Conservation (phyloP, 2,888 invertebrate species). For the Mystacides longicornis region DNA sequence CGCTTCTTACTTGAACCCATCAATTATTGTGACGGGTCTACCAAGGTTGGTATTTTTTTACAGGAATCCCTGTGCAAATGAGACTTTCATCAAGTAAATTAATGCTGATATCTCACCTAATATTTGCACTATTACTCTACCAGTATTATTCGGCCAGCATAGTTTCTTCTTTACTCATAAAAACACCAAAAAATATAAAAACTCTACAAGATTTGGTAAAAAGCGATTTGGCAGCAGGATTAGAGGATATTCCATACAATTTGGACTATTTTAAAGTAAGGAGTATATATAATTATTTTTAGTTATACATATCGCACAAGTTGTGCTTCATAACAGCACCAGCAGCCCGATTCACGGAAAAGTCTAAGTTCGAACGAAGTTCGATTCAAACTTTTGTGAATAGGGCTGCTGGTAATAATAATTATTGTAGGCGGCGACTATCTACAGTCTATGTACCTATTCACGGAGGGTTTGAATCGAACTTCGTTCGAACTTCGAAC, state of each 20-base stretch:
- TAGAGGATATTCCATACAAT: conserved; percentile 58
- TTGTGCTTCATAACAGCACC: too few species aligned
- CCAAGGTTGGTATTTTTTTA: background rate
- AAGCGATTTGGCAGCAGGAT: conserved; percentile 52
- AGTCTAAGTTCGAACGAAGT: too few species aligned
- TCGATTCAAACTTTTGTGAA: too few species aligned
- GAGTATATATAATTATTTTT: too few species aligned
- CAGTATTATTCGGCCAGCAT: conserved; percentile 66
- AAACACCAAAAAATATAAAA: conserved; percentile 53
- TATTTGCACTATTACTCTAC: conserved; percentile 55
- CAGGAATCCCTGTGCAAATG: background rate
- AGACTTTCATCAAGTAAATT: conserved; percentile 46
- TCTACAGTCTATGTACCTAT: too few species aligned
- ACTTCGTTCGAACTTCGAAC: too few species aligned
- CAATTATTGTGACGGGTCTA: background rate
- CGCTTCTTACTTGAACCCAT: too few species aligned
- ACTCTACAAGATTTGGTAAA: conserved; percentile 50
- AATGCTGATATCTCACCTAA: conserved; percentile 44
- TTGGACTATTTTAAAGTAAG: conserved; percentile 56
- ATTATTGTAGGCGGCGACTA: too few species aligned
- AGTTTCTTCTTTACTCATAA: conserved; percentile 56
- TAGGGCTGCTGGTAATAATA: too few species aligned
- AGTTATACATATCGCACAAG: too few species aligned
- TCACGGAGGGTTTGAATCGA: too few species aligned
- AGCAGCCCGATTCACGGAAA: too few species aligned